These are phyloP conservation scores for Microvelia longipes DNA, from an alignment of 1,140 invertebrate species.

Conservation along the genomic window DNA sequence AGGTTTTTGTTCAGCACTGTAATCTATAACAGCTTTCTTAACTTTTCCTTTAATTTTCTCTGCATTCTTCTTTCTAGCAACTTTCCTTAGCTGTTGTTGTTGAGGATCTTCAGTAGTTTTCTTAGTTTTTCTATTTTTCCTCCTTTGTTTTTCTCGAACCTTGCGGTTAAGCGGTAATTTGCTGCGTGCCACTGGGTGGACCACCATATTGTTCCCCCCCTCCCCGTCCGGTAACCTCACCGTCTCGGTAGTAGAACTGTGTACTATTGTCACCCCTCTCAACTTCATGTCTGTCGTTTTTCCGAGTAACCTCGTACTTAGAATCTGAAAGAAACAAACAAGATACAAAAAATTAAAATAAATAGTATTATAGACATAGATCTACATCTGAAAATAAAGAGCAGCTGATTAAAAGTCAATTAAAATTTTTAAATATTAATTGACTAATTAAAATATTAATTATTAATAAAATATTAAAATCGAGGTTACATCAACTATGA, in stretches of 20 bases:
- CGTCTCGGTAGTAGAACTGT: constrained; percentile 69
- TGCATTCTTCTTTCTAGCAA: constrained; percentile 14
- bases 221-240: constrained; percentile 57
- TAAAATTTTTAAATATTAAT: no score
- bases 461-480: no score
- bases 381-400: no score
- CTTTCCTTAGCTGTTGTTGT: constrained; percentile 7
- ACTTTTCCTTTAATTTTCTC: constrained; percentile 14
- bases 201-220: constrained; percentile 42
- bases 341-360: no score
- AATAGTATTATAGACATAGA: no score
- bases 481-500: no score
- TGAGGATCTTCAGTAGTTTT: constrained; percentile 6
- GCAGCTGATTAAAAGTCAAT: no score
- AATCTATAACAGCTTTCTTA: constrained; percentile 45
- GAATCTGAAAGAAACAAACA: constrained; percentile 38
- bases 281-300: constrained; percentile 59
- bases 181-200: constrained; percentile 49
- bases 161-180: constrained; percentile 60
- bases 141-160: constrained; percentile 36
- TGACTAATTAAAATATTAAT: no score
- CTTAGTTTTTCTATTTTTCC: constrained; percentile 11
- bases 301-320: constrained; percentile 58
- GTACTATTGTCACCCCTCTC: constrained; percentile 68
- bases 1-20: constrained; percentile 36